phyloP scores from a whole-genome alignment of 2,888 invertebrate species.

The Lacanobia oleracea region DNA sequence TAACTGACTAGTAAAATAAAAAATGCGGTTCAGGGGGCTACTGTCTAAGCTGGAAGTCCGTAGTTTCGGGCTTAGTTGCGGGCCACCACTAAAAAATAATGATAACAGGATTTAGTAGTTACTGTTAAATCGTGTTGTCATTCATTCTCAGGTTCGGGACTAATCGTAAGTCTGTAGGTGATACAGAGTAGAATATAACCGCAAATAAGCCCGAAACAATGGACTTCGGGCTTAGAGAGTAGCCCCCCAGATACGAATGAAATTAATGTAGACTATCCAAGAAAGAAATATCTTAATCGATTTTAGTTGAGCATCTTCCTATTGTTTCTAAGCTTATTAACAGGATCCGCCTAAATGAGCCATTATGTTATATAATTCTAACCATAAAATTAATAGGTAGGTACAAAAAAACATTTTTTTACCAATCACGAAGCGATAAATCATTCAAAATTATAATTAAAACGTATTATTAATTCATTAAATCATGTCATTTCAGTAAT shows the following conservation, averaged over 20 bases:
- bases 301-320: not conserved
- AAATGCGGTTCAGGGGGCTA: too few relatives aligned
- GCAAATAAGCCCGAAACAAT: too few relatives aligned
- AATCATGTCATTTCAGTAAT: conserved; percentile 41
- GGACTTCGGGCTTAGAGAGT: too few relatives aligned
- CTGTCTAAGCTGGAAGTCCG: too few relatives aligned
- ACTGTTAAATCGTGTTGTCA: too few relatives aligned
- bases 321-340: not conserved
- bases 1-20: too few relatives aligned
- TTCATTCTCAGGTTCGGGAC: too few relatives aligned
- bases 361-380: not conserved
- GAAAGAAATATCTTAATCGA: not conserved
- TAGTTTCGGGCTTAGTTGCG: too few relatives aligned
- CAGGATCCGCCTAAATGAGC: not conserved
- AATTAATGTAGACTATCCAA: not conserved
- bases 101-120: too few relatives aligned
- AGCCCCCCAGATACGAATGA: not conserved
- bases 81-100: too few relatives aligned
- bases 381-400: not conserved
- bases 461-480: conserved; percentile 30
- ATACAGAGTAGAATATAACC: too few relatives aligned
- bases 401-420: conserved; percentile 1
- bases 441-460: conserved; percentile 37
- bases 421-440: conserved; percentile 25
- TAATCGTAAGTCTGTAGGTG: too few relatives aligned